Evolutionary conservation across 2,113 vertebrate species (phyloP).

Genomic region (Anseranas semipalmata): DNA sequence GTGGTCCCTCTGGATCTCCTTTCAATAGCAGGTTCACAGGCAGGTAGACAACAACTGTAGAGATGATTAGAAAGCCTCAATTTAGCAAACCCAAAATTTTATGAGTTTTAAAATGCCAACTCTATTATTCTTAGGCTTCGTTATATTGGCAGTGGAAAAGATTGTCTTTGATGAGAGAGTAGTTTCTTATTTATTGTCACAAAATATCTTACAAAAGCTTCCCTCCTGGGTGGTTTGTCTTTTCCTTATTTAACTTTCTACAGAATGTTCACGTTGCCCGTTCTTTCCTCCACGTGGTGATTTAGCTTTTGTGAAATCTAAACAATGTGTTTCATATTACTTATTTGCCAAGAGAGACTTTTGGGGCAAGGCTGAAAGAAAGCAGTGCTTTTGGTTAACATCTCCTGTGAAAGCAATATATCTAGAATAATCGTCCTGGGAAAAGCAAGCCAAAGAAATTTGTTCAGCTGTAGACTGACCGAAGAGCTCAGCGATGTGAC

Average conservation of each 20-base stretch:
- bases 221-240: conserved; percentile 36
- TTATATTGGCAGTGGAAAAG: not conserved
- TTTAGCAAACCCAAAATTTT: not conserved
- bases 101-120: not conserved
- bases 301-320: conserved; percentile 53
- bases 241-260: not conserved
- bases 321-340: conserved; percentile 55
- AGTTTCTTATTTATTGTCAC: not conserved
- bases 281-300: conserved; percentile 3
- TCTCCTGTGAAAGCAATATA: conserved; percentile 49
- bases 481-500: not conserved
- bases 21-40: not conserved
- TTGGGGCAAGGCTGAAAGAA: conserved; percentile 30
- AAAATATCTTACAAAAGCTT: not conserved
- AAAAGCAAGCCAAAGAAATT: conserved; percentile 42
- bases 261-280: not conserved
- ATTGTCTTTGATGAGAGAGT: not conserved
- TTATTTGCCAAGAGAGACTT: conserved; percentile 34
- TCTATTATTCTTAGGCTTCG: not conserved
- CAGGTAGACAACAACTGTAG: not conserved
- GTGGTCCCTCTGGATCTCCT: conserved; percentile 18
- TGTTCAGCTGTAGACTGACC: conserved; percentile 17
- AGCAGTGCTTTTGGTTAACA: conserved; percentile 43
- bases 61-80: not conserved
- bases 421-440: conserved; percentile 35